Evolutionary conservation across 1,140 invertebrate species (phyloP).

Genomic region (Drosophila elegans): DNA sequence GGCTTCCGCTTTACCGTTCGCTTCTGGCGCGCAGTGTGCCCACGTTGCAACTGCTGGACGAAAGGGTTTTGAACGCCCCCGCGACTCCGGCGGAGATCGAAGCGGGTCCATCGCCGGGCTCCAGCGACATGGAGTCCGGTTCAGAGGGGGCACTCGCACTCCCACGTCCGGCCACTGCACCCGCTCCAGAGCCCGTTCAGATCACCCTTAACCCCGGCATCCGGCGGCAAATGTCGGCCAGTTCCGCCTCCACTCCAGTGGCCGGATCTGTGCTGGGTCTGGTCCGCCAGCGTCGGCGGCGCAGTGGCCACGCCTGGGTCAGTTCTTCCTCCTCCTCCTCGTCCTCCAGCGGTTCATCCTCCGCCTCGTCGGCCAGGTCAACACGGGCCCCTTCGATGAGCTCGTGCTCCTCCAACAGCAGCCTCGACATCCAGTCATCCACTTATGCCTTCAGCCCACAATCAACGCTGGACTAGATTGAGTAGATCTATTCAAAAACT

Average conservation of each 20-base stretch:
- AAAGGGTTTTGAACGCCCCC: constrained; percentile 39
- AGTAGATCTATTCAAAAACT: too few relatives aligned
- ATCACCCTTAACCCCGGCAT: constrained; percentile 41
- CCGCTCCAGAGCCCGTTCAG: constrained; percentile 27
- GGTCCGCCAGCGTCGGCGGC: constrained; percentile 64
- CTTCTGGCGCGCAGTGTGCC: constrained; percentile 83
- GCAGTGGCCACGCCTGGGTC: constrained; percentile 72
- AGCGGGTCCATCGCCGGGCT: constrained; percentile 58
- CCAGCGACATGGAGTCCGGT: constrained; percentile 59
- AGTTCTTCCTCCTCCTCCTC: constrained; percentile 56
- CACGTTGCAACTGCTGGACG: constrained; percentile 84
- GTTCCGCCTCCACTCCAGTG: constrained; percentile 57
- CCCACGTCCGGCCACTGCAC: constrained; percentile 61
- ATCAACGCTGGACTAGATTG: constrained; percentile 47
- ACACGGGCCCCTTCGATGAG: constrained; percentile 59
- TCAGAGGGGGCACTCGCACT: constrained; percentile 6
- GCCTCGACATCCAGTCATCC: constrained; percentile 59
- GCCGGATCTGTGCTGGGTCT: constrained; percentile 71
- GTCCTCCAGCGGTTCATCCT: constrained; percentile 61
- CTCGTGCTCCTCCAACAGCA: constrained; percentile 64
- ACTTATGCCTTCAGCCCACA: constrained; percentile 55
- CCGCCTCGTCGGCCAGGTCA: constrained; percentile 57
- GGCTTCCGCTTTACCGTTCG: constrained; percentile 75
- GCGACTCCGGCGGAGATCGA: constrained; percentile 3
- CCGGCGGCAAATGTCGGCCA: constrained; percentile 22